Evolutionary conservation across 1,140 invertebrate genomes (phyloP).

Genomic region (Calliopsis andreniformis): DNA sequence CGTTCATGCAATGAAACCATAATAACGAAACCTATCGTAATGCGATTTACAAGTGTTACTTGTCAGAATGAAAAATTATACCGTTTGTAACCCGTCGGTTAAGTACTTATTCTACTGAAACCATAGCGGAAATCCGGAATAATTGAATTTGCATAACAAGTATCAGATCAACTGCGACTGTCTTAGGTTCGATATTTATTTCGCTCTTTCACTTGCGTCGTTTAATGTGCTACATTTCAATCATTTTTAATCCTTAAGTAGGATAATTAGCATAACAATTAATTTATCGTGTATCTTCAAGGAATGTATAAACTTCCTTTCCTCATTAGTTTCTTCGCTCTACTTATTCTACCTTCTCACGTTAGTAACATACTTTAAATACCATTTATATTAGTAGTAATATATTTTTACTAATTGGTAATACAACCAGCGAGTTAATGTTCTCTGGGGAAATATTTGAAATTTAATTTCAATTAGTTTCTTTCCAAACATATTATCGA

Average conservation of each 20-base stretch:
- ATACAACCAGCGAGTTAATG: too few relatives aligned
- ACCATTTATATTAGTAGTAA: too few relatives aligned
- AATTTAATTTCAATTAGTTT: too few relatives aligned
- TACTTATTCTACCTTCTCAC: too few relatives aligned
- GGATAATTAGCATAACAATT: too few relatives aligned
- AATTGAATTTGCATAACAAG: constrained; percentile 21
- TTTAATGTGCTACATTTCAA: neutral
- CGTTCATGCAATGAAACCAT: neutral
- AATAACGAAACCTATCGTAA: constrained; percentile 12
- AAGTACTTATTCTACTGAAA: constrained; percentile 12
- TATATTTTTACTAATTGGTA: too few relatives aligned
- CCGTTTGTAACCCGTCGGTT: neutral
- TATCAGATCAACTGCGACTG: neutral
- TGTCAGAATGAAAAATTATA: neutral
- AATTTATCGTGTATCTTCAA: too few relatives aligned
- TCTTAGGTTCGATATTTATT: neutral
- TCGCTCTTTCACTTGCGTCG: neutral
- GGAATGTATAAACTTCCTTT: too few relatives aligned
- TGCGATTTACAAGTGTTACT: constrained; percentile 1
- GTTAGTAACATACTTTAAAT: too few relatives aligned
- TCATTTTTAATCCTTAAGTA: neutral
- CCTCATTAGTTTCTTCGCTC: too few relatives aligned
- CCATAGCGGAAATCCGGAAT: constrained; percentile 7
- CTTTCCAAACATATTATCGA: too few relatives aligned
- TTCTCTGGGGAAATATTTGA: too few relatives aligned